Evolutionary conservation across 2,888 invertebrate species (phyloP).

Genomic region (Scaptomyza reducta): DNA sequence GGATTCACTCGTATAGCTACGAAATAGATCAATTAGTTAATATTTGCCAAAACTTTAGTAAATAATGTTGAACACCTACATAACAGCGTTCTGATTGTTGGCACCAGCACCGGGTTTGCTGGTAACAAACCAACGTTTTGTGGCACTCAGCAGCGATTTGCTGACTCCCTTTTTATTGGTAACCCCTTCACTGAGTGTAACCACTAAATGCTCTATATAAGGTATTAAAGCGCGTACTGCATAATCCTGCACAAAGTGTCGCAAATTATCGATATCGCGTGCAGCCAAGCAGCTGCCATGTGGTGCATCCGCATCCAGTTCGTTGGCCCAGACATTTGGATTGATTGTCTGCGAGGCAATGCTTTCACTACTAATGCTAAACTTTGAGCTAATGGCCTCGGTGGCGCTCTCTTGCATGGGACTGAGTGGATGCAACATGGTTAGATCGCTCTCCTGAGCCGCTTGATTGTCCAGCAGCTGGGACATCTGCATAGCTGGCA

Average conservation of each 20-base stretch:
- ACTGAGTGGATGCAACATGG: slow-evolving; percentile 90
- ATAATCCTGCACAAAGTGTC: slow-evolving; percentile 94
- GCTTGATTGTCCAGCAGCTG: slow-evolving; percentile 58
- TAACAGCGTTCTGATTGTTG: slow-evolving; percentile 90
- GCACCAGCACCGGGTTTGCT: slow-evolving; percentile 92
- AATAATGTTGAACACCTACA: slow-evolving; percentile 87
- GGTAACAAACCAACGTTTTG: slow-evolving; percentile 97
- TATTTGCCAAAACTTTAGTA: neutral
- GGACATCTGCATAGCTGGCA: slow-evolving; percentile 82
- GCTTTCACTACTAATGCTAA: slow-evolving; percentile 86
- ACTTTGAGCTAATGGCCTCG: slow-evolving; percentile 85
- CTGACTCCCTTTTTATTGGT: slow-evolving; percentile 96
- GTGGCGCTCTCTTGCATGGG: slow-evolving; percentile 87
- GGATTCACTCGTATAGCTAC: slow-evolving; percentile 90
- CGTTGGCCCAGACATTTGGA: slow-evolving; percentile 86
- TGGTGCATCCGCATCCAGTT: slow-evolving; percentile 85
- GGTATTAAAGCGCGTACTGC: slow-evolving; percentile 93
- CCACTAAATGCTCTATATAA: slow-evolving; percentile 95
- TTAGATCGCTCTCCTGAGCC: slow-evolving; percentile 75
- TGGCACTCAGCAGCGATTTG: slow-evolving; percentile 95
- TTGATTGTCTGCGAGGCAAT: slow-evolving; percentile 85
- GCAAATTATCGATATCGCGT: slow-evolving; percentile 93
- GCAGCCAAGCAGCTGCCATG: slow-evolving; percentile 91
- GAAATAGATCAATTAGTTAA: neutral
- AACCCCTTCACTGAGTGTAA: slow-evolving; percentile 90